Percentiles rank a stretch among this genome's conserved stretches.
phyloP scores from a whole-genome alignment of 2,797 vertebrate genomes.

The Danio albolineatus region DNA sequence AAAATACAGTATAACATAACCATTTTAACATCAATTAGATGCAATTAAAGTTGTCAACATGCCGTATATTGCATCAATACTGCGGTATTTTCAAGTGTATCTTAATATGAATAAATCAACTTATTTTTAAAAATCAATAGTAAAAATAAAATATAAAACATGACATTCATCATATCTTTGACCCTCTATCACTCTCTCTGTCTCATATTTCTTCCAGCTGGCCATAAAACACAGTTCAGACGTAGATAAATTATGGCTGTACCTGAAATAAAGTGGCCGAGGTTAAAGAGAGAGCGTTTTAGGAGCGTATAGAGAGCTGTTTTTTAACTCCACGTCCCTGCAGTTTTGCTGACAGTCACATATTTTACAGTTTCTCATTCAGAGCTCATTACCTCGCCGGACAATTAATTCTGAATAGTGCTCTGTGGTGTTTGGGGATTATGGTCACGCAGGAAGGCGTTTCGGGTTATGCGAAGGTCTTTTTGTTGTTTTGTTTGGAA shows the following conservation, averaged over 20 bases:
- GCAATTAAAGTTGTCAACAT: too few species aligned
- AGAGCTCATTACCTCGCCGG: slow-evolving; percentile 67
- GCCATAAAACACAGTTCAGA: neutral
- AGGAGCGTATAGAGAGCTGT: slow-evolving; percentile 24
- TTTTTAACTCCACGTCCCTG: slow-evolving; percentile 37
- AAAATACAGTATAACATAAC: too few species aligned
- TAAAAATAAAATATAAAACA: too few species aligned
- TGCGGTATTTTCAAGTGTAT: too few species aligned
- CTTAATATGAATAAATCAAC: too few species aligned
- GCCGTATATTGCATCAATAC: too few species aligned
- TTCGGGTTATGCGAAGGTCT: neutral
- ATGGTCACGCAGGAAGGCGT: neutral
- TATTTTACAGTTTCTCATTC: slow-evolving; percentile 66
- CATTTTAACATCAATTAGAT: too few species aligned
- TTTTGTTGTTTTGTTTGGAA: slow-evolving; percentile 1
- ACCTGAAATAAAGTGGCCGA: neutral
- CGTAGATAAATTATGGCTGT: neutral
- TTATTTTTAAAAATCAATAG: too few species aligned
- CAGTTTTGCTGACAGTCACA: slow-evolving; percentile 41
- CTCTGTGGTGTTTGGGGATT: slow-evolving; percentile 30
- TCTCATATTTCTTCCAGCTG: too few species aligned
- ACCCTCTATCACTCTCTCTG: too few species aligned
- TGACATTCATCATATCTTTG: too few species aligned
- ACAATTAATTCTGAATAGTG: slow-evolving; percentile 66
- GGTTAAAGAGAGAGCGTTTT: slow-evolving; percentile 20